These are phyloP conservation scores for Listronotus bonariensis DNA, from an alignment of 1,140 invertebrate genomes.

Conservation along the genomic window DNA sequence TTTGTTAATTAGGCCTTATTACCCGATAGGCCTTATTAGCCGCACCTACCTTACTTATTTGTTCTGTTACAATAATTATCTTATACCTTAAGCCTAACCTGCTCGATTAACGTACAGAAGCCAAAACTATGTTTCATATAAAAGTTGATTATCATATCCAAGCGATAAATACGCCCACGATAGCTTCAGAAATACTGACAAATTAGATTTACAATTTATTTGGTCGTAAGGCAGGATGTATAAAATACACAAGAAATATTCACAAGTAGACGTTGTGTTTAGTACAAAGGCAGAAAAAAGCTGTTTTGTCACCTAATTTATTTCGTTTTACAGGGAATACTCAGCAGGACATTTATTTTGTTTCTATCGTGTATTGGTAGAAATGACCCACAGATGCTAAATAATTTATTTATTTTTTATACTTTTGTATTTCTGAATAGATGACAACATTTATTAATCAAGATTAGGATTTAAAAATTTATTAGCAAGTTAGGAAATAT, in stretches of 20 bases:
- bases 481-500: no score
- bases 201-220: conserved; percentile 36
- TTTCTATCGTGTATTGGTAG: conserved; percentile 6
- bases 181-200: conserved; percentile 20
- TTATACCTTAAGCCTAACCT: background rate
- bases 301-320: conserved; percentile 37
- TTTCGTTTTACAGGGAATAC: conserved; percentile 23
- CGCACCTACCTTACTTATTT: no score
- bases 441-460: no score
- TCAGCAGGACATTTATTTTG: conserved; percentile 19
- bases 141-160: conserved; percentile 29
- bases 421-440: background rate
- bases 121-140: conserved; percentile 4
- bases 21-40: no score
- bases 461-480: no score
- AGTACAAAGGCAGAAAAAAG: conserved; percentile 28
- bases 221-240: conserved; percentile 31
- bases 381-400: background rate
- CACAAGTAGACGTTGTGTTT: conserved; percentile 21
- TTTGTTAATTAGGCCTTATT: no score
- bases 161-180: conserved; percentile 31
- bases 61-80: no score
- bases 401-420: background rate
- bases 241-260: conserved; percentile 31
- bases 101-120: conserved; percentile 6